Evolutionary conservation across 2,113 vertebrate genomes (phyloP), one percentile per base, ranked within the genome.

Genomic region (Ellobius talpinus): DNA sequence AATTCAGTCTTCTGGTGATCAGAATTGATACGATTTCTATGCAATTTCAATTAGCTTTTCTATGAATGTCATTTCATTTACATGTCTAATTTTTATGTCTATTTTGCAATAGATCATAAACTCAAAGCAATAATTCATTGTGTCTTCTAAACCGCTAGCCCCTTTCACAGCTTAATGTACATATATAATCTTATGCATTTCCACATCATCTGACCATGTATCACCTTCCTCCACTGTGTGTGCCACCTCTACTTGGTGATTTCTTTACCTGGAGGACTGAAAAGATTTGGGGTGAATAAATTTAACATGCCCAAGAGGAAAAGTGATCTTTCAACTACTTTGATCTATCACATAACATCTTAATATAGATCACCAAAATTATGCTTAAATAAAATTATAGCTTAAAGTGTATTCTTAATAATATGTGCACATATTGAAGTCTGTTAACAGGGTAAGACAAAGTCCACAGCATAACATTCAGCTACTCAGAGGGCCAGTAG

Each of bases 21-120:
- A 89, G 52, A 93, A 97, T 89, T 90, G 90, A 96, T 70, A 97
- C 50, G 61, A 87, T 92, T 92, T 45, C 52, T 77, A 36, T 63
- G 79, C 65, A 93, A 61, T 85, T 96, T 95, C 82, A 93, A 72
- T 93, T 90, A 55, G 68, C 21, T 66, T 94, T 95, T 94, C 68
- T n/a, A 39, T 85, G 87, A 92, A 72, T 94, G 70, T 91, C 76
- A 77, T 78, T 14, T n/a, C 6, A 39, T 91, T 96, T 93, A 36
- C 19, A 61, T 87, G 58, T n/a, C n/a, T 84, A 73, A n/a, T 19
- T 94, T 96, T 90, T 79, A n/a, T 52, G 17, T 92, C 89, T 97
- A 65, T 74, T 95, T 87, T 68, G 65, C 58, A 96, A 47, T 81
- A 90, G 65, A 36, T 66, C 61, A 92, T 61, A 94, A 84, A 96